Conservation (phyloP, 2,797 vertebrate species). For the Phrynocephalus guinanensis region DNA sequence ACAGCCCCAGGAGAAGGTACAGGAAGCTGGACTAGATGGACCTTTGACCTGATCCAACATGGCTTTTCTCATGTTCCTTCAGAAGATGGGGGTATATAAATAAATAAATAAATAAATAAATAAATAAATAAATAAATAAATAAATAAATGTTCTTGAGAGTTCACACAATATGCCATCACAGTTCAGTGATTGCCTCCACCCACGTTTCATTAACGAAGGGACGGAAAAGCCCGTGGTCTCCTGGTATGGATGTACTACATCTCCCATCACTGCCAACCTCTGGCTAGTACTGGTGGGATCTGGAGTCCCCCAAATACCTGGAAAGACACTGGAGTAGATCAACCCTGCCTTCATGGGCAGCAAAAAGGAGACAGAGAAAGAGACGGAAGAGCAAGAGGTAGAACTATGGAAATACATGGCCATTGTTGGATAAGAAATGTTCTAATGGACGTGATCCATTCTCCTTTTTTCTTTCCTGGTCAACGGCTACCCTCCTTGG, state of each 20-base stretch:
- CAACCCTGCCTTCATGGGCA: not conserved
- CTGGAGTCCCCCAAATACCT: not conserved
- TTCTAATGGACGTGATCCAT: not conserved
- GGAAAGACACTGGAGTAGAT: not conserved
- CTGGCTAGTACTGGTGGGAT: not conserved
- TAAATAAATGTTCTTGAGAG: not conserved
- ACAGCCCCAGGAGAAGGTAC: not conserved
- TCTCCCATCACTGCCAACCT: not conserved
- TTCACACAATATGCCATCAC: not conserved
- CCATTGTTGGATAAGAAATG: too few relatives aligned
- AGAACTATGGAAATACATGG: not conserved
- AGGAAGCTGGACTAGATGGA: too few relatives aligned
- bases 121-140: too few relatives aligned
- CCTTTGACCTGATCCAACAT: too few relatives aligned
- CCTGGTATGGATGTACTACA: too few relatives aligned
- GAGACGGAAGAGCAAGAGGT: not conserved
- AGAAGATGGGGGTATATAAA: too few relatives aligned
- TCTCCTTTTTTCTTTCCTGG: accelerated
- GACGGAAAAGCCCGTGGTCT: not conserved
- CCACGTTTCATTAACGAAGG: not conserved
- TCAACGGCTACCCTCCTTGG: not conserved
- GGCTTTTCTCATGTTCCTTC: too few relatives aligned
- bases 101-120: too few relatives aligned
- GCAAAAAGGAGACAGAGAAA: not conserved
- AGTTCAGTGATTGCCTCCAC: too few relatives aligned